Base-by-base conservation (phyloP, 2,888 invertebrate genomes). In the Corbicula japonica region DNA sequence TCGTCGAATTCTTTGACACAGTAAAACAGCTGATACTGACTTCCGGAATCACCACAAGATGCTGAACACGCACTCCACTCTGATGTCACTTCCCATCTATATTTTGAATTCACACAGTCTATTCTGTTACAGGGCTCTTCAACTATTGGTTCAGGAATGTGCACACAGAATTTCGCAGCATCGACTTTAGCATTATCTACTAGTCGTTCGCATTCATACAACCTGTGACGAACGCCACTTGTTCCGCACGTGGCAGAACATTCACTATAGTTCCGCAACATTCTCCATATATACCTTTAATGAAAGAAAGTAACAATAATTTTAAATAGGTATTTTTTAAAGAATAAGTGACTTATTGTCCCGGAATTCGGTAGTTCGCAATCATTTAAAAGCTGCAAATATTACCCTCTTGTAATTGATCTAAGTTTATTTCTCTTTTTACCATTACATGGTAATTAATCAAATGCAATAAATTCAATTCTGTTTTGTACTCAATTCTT, bases 241-340 rank as follows among this genome's bases (percentile, higher is more conserved):
- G 81, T 75, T 1, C 87, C 90, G 73, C 90, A 87, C 2, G 82
- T 78, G 1, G 81, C 70, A n/a, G 86, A 85, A 71, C 90, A 90
- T 41, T 79, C 76, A 23, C 82, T 82, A 83, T 84, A 89, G 52
- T 87, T 82, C 18, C 85, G 83, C 30, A 77, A 63, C 83, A 88
- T 83, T 26, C 84, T 80, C 87, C 87, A 90, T 41, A 81, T 76
- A 80, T 84, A 88, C n/a, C 87, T 88, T 74, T 12, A 74, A 76
- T 34, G 2, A 32, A 34, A 38, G 41, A 28, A 12, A 18, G 26
- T n/a, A 26, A 54, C 30, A n/a, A n/a, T 23, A 4, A 52, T 38
- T 8, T 38, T 38, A 38, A 38, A 38, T 12, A 8, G 15, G 15
- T 12, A 12, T 38, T 38, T 38, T 8, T 12, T 38, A 12, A 12